These are phyloP conservation scores for Caenorhabditis tropicalis DNA, from an alignment of 1,140 invertebrate genomes.

Conservation along the genomic window DNA sequence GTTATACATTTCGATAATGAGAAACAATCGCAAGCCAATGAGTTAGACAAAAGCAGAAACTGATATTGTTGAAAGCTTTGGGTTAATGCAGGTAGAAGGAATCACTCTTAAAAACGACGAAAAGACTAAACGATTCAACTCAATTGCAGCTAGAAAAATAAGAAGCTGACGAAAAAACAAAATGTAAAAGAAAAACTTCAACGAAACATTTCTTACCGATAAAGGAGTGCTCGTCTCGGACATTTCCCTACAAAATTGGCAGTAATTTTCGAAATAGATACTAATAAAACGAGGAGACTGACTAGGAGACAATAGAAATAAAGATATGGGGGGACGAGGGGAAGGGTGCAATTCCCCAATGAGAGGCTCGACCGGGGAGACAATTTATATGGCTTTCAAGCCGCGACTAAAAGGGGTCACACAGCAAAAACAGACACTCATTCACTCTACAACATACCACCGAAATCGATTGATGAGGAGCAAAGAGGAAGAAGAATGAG, in stretches of 20 bases:
- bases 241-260: conserved; percentile 28
- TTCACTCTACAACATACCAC: conserved; percentile 43
- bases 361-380: not conserved
- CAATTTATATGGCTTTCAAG: conserved; percentile 36
- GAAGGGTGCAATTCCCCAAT: conserved; percentile 34
- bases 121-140: not conserved
- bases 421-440: not conserved
- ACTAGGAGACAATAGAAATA: not conserved
- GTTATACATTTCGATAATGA: not conserved
- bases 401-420: conserved; percentile 4
- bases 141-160: not conserved
- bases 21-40: not conserved
- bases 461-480: not conserved
- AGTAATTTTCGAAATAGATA: conserved; percentile 1
- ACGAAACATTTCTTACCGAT: conserved; percentile 16
- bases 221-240: not conserved
- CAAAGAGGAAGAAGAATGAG: not conserved
- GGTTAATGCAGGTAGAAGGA: conserved; percentile 4
- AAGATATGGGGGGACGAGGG: not conserved
- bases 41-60: not conserved
- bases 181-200: not conserved
- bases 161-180: not conserved
- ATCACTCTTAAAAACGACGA: not conserved
- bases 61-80: not conserved
- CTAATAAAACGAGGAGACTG: conserved; percentile 9